A percentile compares a stretch with the other conserved stretches of the same genome.
phyloP scores from a whole-genome alignment of 2,113 vertebrate genomes.

The Calidris pugnax region DNA sequence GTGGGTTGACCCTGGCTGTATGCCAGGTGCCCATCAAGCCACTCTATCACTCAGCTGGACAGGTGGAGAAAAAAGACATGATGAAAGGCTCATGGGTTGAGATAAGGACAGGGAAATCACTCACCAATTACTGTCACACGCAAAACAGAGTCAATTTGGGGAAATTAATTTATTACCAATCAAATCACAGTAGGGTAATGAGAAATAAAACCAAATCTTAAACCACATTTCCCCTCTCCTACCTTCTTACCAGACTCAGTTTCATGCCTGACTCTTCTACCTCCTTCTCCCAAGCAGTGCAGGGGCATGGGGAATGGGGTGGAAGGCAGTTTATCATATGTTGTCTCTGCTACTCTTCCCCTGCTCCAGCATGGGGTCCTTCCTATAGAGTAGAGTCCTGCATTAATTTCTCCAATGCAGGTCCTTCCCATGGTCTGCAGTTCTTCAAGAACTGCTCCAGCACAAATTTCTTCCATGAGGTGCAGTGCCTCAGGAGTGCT shows the following conservation, averaged over 20 bases:
- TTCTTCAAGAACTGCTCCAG: neutral
- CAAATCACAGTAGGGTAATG: too few relatives aligned
- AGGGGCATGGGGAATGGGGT: neutral
- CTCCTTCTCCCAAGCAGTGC: fast-evolving
- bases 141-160: neutral
- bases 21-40: neutral
- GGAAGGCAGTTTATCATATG: neutral
- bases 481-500: neutral
- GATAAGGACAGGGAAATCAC: neutral
- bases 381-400: neutral
- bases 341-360: neutral
- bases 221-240: neutral
- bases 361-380: neutral
- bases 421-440: neutral
- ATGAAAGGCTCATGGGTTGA: neutral
- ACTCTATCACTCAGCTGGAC: neutral
- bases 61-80: neutral
- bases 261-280: neutral
- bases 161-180: neutral
- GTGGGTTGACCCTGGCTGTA: neutral
- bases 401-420: neutral
- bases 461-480: neutral
- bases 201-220: neutral
- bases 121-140: neutral
- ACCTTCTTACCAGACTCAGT: neutral